phyloP scores from a whole-genome alignment of 2,797 vertebrate genomes.

The Protosalanx chinensis region DNA sequence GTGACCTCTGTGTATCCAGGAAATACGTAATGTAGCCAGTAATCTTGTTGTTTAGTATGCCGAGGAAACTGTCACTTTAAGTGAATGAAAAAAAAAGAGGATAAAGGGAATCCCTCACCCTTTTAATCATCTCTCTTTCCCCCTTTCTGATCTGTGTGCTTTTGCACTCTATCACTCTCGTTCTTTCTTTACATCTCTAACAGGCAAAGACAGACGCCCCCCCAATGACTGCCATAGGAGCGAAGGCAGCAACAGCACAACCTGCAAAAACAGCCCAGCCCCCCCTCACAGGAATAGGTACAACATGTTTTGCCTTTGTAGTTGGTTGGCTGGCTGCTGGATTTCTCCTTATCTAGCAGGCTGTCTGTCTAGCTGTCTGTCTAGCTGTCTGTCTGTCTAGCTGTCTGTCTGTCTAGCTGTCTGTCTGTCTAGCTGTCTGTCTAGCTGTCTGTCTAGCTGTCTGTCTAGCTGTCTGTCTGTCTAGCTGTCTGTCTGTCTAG shows the following conservation, averaged over 20 bases:
- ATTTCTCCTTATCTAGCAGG: neutral
- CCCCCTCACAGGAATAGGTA: slow-evolving; percentile 85
- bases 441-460: neutral
- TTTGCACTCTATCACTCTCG: slow-evolving; percentile 20
- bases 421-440: neutral
- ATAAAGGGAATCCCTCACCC: neutral
- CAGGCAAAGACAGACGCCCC: slow-evolving; percentile 83
- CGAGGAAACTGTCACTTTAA: neutral
- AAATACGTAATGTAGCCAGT: neutral
- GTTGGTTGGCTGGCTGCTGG: neutral
- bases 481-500: neutral
- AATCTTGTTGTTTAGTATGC: neutral
- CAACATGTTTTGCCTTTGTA: slow-evolving; percentile 28
- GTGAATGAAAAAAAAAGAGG: neutral
- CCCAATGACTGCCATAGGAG: slow-evolving; percentile 71
- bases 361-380: neutral
- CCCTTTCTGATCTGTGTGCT: slow-evolving; percentile 10
- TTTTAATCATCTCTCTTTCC: slow-evolving; percentile 7
- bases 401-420: neutral
- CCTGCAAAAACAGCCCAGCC: slow-evolving; percentile 76
- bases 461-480: too few species aligned
- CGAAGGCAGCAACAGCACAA: slow-evolving; percentile 74
- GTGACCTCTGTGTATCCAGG: neutral
- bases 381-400: neutral
- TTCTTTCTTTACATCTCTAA: slow-evolving; percentile 26